Conservation (phyloP, 2,888 invertebrate species). For the Acronicta psi region DNA sequence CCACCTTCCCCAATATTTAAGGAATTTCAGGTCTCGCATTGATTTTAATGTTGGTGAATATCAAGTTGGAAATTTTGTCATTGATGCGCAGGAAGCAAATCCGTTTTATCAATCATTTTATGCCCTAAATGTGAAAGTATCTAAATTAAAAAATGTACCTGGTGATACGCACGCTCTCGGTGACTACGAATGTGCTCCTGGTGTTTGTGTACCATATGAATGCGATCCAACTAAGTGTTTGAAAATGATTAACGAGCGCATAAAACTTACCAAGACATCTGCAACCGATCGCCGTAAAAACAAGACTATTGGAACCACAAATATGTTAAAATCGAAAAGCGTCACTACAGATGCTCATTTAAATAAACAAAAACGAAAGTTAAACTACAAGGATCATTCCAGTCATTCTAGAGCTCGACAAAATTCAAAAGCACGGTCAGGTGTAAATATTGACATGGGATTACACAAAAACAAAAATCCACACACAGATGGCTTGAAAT, state of each 20-base stretch:
- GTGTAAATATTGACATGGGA: conserved; percentile 8
- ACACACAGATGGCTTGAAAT: conserved; percentile 1
- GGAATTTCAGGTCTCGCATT: conserved; percentile 10
- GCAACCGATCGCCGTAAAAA: background rate
- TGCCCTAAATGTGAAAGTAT: conserved; percentile 37
- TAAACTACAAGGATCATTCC: conserved; percentile 40
- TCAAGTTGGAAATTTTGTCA: conserved; percentile 14
- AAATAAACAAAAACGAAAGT: conserved; percentile 4
- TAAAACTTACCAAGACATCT: conserved; percentile 2
- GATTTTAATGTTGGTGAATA: conserved; percentile 27
- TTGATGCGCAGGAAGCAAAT: conserved; percentile 11
- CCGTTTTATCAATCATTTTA: conserved; percentile 37
- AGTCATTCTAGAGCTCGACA: background rate
- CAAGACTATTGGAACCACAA: background rate
- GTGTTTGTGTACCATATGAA: conserved; percentile 44
- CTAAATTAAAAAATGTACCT: conserved; percentile 9
- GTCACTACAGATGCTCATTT: background rate
- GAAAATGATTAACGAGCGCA: conserved; percentile 28
- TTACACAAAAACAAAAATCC: conserved; percentile 20
- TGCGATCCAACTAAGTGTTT: conserved; percentile 47
- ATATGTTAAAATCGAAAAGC: background rate
- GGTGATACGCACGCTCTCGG: background rate
- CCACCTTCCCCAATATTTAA: background rate
- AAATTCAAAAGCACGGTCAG: background rate
- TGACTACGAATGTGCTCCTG: conserved; percentile 30